A percentile compares a stretch with the other conserved stretches of the same genome.
Conservation (phyloP, 2,888 invertebrate species). For the Orchesella flavescens region DNA sequence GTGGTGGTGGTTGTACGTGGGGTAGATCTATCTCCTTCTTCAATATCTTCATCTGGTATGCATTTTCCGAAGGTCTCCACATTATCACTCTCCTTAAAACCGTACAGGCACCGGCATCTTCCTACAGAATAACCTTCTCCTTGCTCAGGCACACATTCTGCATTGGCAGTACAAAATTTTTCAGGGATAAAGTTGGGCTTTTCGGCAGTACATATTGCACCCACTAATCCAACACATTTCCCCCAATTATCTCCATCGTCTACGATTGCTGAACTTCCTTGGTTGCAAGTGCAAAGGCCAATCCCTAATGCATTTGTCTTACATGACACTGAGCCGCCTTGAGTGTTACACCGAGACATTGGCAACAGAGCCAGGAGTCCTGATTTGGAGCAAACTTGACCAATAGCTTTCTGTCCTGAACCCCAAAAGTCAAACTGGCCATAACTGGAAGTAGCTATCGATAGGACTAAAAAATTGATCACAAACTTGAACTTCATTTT, state of each 20-base stretch:
- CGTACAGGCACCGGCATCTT: conserved; percentile 41
- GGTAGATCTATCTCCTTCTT: background rate
- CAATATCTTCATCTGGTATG: background rate
- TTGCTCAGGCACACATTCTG: conserved; percentile 19
- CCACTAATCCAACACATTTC: conserved; percentile 29
- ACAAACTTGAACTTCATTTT: no score
- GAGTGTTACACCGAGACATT: background rate
- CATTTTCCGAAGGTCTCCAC: background rate
- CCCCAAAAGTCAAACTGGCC: no score
- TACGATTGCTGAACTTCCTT: background rate
- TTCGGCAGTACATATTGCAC: conserved; percentile 31
- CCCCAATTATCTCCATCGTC: background rate
- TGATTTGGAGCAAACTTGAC: background rate
- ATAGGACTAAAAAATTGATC: no score
- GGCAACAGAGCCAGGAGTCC: background rate
- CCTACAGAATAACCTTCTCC: conserved; percentile 37
- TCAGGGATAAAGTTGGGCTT: conserved; percentile 15
- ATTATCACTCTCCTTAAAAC: background rate
- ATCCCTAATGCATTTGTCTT: no score
- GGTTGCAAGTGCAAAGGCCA: conserved; percentile 24
- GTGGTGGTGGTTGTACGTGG: conserved; percentile 22
- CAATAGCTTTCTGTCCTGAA: no score
- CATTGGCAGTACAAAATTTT: conserved; percentile 29
- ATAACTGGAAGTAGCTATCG: no score
- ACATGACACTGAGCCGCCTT: conserved; percentile 23